phyloP scores from a whole-genome alignment of 1,140 invertebrate genomes.

The Neodiprion fabricii region DNA sequence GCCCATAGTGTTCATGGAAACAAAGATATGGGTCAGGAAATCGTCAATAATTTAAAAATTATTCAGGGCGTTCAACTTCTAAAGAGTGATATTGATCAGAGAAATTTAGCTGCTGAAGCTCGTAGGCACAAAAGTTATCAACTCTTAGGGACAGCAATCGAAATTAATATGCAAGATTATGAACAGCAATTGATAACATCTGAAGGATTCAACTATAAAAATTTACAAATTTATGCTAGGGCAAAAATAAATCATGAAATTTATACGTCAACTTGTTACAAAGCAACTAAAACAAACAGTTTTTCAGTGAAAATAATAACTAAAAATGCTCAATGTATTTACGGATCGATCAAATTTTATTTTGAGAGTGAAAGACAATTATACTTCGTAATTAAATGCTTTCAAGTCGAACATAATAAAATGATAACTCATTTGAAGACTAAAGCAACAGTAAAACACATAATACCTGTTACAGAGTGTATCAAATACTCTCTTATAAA shows the following conservation, averaged over 20 bases:
- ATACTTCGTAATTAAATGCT: slow-evolving; percentile 21
- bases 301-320: slow-evolving; percentile 23
- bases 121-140: background rate
- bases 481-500: slow-evolving; percentile 8
- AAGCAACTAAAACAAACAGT: slow-evolving; percentile 33
- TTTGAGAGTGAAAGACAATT: slow-evolving; percentile 20
- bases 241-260: slow-evolving; percentile 25
- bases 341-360: slow-evolving; percentile 28
- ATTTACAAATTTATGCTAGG: slow-evolving; percentile 24
- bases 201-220: slow-evolving; percentile 1
- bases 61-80: background rate
- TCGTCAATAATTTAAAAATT: slow-evolving; percentile 14
- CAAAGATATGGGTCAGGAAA: slow-evolving; percentile 26
- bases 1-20: slow-evolving; percentile 27
- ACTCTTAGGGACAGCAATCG: background rate
- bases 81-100: slow-evolving; percentile 9
- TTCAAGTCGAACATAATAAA: slow-evolving; percentile 24
- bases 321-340: slow-evolving; percentile 1
- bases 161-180: slow-evolving; percentile 5
- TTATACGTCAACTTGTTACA: slow-evolving; percentile 33
- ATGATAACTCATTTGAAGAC: slow-evolving; percentile 18
- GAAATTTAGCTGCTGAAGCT: slow-evolving; percentile 1
- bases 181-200: background rate
- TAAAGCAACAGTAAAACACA: slow-evolving; percentile 20
- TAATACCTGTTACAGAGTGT: slow-evolving; percentile 19